Conservation (phyloP, 1,140 invertebrate genomes). For the Microplitis mediator region DNA sequence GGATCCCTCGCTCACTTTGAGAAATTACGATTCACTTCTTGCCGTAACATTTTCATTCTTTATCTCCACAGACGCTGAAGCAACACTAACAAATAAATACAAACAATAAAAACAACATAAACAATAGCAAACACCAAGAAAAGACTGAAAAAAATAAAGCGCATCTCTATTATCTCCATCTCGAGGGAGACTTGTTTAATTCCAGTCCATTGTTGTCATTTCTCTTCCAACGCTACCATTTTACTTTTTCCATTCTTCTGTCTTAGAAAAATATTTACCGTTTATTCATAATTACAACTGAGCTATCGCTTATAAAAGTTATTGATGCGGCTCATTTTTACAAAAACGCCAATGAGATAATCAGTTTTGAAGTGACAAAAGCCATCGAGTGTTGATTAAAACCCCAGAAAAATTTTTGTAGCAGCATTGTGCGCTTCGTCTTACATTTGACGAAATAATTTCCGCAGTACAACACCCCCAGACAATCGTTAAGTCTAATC, state of each 20-base stretch:
- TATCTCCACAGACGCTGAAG: slow-evolving; percentile 12
- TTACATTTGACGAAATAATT: too few relatives aligned
- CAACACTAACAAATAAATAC: not conserved
- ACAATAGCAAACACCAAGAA: not conserved
- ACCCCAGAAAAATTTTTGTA: too few relatives aligned
- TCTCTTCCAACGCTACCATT: too few relatives aligned
- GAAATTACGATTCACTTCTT: slow-evolving; percentile 39
- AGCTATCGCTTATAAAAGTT: too few relatives aligned
- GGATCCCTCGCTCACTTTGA: slow-evolving; percentile 32
- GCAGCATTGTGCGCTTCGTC: too few relatives aligned
- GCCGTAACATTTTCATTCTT: slow-evolving; percentile 42
- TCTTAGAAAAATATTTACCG: too few relatives aligned
- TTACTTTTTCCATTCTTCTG: too few relatives aligned
- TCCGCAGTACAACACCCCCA: not conserved
- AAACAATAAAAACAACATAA: slow-evolving; percentile 12
- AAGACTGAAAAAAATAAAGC: not conserved
- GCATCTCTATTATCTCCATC: slow-evolving; percentile 6
- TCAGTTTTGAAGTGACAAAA: too few relatives aligned
- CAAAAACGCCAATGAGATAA: too few relatives aligned
- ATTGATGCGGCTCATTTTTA: too few relatives aligned
- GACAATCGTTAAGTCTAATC: not conserved
- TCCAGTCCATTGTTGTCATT: slow-evolving; percentile 2
- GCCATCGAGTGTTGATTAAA: too few relatives aligned
- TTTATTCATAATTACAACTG: too few relatives aligned
- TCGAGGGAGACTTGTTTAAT: slow-evolving; percentile 21